Evolutionary conservation across 1,140 invertebrate species (phyloP).

Genomic region (Calephelis virginiensis): DNA sequence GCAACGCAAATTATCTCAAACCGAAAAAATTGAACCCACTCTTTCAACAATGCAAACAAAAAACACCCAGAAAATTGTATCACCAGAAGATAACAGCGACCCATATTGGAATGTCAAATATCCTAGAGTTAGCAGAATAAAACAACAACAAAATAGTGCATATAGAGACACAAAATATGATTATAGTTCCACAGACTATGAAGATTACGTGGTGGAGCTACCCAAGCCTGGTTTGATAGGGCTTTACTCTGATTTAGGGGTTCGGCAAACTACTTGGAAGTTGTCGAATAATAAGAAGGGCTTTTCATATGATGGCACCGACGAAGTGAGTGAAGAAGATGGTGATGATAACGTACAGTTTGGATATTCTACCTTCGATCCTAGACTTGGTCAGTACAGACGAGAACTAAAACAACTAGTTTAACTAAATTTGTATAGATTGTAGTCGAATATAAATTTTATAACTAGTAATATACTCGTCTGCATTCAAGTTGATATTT

Average conservation of each 20-base stretch:
- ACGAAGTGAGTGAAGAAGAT: conserved; percentile 46
- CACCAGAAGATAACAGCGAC: conserved; percentile 49
- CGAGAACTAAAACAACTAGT: no score
- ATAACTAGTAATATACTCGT: no score
- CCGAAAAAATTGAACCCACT: conserved; percentile 31
- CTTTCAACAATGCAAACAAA: conserved; percentile 31
- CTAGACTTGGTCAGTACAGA: conserved; percentile 48
- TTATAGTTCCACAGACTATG: conserved; percentile 38
- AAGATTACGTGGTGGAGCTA: conserved; percentile 55
- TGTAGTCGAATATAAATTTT: no score
- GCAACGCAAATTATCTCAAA: conserved; percentile 32
- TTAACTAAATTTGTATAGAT: no score
- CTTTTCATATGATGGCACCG: conserved; percentile 34
- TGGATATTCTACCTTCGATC: conserved; percentile 63
- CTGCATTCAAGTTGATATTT: no score
- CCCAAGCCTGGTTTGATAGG: conserved; percentile 60
- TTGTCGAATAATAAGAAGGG: conserved; percentile 38
- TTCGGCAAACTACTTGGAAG: conserved; percentile 40
- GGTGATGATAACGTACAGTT: conserved; percentile 34
- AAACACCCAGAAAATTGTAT: conserved; percentile 42
- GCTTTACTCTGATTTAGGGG: conserved; percentile 55
- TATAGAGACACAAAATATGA: conserved; percentile 36
- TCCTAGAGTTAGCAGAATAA: conserved; percentile 36
- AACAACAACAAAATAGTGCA: conserved; percentile 30
- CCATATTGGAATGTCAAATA: conserved; percentile 68